phyloP scores from a whole-genome alignment of 64 coral and sea anemone genomes.

The Hydrozoanthus tunicans region DNA sequence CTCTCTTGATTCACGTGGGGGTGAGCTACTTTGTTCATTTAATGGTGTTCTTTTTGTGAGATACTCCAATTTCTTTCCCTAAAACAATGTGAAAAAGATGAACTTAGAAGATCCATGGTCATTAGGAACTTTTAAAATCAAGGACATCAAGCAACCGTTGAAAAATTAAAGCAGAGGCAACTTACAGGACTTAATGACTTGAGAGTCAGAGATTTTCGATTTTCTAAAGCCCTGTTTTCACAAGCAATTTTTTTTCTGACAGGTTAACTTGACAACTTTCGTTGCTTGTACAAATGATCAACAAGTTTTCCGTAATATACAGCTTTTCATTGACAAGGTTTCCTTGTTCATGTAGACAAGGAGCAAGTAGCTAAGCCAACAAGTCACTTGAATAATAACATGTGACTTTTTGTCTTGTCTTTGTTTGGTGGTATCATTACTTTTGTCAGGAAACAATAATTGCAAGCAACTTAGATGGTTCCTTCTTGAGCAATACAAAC shows the following conservation, averaged over 20 bases:
- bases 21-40: not conserved
- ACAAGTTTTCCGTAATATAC: not conserved
- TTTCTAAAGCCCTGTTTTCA: slow-evolving; percentile 2
- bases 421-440: not conserved
- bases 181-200: not conserved
- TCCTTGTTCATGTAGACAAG: too few species aligned
- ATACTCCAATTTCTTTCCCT: not conserved
- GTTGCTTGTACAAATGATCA: too few species aligned
- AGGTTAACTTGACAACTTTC: not conserved
- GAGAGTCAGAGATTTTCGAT: not conserved
- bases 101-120: not conserved
- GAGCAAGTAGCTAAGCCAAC: too few species aligned
- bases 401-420: too few species aligned
- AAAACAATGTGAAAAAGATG: not conserved
- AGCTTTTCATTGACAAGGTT: too few species aligned
- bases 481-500: too few species aligned
- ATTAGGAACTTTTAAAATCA: not conserved
- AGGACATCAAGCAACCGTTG: not conserved
- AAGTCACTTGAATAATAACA: too few species aligned
- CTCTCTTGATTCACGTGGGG: slow-evolving; percentile 51
- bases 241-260: too few species aligned
- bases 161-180: slow-evolving; percentile 26
- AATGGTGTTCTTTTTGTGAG: not conserved
- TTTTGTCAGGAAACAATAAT: not conserved
- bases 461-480: too few species aligned